These are phyloP conservation scores for Squalus acanthias DNA, from an alignment of 2,797 vertebrate species.

Conservation along the genomic window DNA sequence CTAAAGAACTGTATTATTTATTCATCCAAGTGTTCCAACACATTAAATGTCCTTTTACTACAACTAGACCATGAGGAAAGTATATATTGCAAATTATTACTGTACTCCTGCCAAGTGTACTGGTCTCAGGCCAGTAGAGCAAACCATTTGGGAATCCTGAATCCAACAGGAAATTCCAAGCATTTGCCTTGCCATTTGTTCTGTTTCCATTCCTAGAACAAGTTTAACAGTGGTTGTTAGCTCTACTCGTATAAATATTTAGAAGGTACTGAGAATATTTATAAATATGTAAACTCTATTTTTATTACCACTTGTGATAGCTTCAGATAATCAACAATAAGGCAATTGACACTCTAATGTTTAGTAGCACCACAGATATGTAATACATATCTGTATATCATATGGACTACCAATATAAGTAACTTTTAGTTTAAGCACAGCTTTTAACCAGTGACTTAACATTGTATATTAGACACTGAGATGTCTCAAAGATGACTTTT, in stretches of 20 bases:
- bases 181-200: slow-evolving; percentile 32
- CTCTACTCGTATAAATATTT: slow-evolving; percentile 17
- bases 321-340: slow-evolving; percentile 4
- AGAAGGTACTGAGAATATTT: background rate
- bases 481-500: background rate
- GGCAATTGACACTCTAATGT: background rate
- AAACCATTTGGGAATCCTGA: slow-evolving; percentile 31
- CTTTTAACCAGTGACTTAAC: background rate
- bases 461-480: background rate
- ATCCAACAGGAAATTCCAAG: slow-evolving; percentile 38
- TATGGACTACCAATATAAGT: background rate
- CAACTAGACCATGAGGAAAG: slow-evolving; percentile 31
- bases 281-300: slow-evolving; percentile 24
- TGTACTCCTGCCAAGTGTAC: background rate
- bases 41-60: slow-evolving; percentile 31
- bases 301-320: background rate
- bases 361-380: background rate
- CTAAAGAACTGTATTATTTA: slow-evolving; percentile 26
- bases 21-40: slow-evolving; percentile 27
- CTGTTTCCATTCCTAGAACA: slow-evolving; percentile 25
- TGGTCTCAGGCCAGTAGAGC: background rate
- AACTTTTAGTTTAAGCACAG: background rate
- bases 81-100: slow-evolving; percentile 20
- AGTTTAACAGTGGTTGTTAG: slow-evolving; percentile 26
- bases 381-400: background rate